Percentiles rank a stretch among this genome's conserved stretches.
These are phyloP conservation scores for Erebia palarica DNA, from an alignment of 2,888 invertebrate species.

Conservation along the genomic window DNA sequence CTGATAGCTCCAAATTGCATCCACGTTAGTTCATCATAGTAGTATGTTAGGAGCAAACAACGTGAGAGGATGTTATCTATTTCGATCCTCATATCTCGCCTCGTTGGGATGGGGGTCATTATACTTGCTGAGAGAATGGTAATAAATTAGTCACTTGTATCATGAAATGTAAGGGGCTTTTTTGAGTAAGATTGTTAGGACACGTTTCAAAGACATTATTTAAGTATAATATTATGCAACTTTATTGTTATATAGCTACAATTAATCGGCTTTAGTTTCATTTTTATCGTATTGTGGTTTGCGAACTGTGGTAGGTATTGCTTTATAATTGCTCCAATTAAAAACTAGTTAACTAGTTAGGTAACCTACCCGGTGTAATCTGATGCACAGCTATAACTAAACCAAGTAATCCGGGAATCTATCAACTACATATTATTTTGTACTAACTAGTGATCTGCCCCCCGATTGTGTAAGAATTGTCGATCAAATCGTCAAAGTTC, in stretches of 20 bases:
- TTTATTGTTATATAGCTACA: too few relatives aligned
- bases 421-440: too few relatives aligned
- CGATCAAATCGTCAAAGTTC: too few relatives aligned
- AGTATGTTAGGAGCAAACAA: slow-evolving; percentile 19
- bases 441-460: too few relatives aligned
- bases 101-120: slow-evolving; percentile 35
- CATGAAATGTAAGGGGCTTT: slow-evolving; percentile 4
- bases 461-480: too few relatives aligned
- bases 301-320: background rate
- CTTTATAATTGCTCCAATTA: background rate
- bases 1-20: background rate
- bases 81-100: slow-evolving; percentile 42
- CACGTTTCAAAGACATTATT: background rate
- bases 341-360: background rate
- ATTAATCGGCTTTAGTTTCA: background rate
- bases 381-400: background rate
- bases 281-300: slow-evolving; percentile 3
- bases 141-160: slow-evolving; percentile 22
- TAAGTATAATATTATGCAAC: too few relatives aligned
- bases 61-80: slow-evolving; percentile 50
- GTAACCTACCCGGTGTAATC: background rate
- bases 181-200: slow-evolving; percentile 2
- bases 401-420: too few relatives aligned
- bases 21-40: slow-evolving; percentile 3
- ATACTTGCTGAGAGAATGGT: slow-evolving; percentile 23